Percentiles rank a stretch among this genome's conserved stretches.
Conservation (phyloP, 2,113 vertebrate genomes). For the Uria aalge region DNA sequence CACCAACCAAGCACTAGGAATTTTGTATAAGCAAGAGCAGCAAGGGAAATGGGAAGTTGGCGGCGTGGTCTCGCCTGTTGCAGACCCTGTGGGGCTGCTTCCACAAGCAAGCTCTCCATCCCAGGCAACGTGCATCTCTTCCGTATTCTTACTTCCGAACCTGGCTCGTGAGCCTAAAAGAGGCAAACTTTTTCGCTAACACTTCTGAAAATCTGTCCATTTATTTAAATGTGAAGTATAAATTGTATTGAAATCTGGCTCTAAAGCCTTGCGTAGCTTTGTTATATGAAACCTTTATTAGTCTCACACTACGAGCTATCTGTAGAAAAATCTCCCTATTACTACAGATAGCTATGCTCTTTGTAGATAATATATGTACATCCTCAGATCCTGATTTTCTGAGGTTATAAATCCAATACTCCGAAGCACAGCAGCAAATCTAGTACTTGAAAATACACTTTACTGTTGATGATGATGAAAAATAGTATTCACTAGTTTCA, state of each 20-base stretch:
- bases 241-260: slow-evolving; percentile 18
- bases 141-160: not conserved
- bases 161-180: not conserved
- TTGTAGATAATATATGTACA: slow-evolving; percentile 48
- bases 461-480: slow-evolving; percentile 41
- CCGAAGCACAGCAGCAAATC: slow-evolving; percentile 23
- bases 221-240: slow-evolving; percentile 39
- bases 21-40: not conserved
- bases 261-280: not conserved
- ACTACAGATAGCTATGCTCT: slow-evolving; percentile 22
- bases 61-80: not conserved
- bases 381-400: slow-evolving; percentile 44
- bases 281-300: slow-evolving; percentile 49
- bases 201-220: not conserved
- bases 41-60: not conserved
- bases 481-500: not conserved
- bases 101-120: not conserved
- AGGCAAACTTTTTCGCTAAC: not conserved
- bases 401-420: slow-evolving; percentile 42
- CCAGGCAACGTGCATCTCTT: rapidly evolving
- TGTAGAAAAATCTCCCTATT: slow-evolving; percentile 33
- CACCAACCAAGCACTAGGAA: rapidly evolving
- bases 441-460: slow-evolving; percentile 30
- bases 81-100: not conserved
- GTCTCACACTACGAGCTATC: not conserved